Base-by-base conservation (phyloP, 2,113 vertebrate species). In the Aptenodytes forsteri region DNA sequence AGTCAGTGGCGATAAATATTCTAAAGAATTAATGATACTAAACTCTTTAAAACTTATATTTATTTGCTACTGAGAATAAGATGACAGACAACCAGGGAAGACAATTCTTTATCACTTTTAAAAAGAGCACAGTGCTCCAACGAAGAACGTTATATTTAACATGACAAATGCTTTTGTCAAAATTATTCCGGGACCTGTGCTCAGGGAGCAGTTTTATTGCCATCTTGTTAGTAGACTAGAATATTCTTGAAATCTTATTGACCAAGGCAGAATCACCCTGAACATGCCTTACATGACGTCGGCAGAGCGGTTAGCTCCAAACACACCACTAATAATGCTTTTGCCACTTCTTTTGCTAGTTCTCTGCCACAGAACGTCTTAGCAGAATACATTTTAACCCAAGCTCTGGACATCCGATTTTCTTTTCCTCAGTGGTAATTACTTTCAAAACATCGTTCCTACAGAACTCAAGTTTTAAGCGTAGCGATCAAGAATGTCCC, bases 361-460 rank as follows among this genome's bases (percentile, higher is more conserved):
- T 80, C n/a, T 49, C 46, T 23, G 46, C 55, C 0, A 0, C 40
- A 23, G 58, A 83, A 38, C 1, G 0, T 9, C 30, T 27, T 34
- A 14, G 34, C 27, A 61, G 50, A 80, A 62, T 1, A 18, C 11
- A 22, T 14, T 70, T 77, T 42, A 72, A 36, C 36, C 36, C 49
- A 58, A 84, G 38, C 73, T 42, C 61, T 34, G 38, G 58, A 11
- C 13, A 17, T 5, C 36, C 25, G 44, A 34, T 56, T 56, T 86
- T 21, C 40, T 79, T 69, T 67, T 70, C 49, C 50, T 73, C 27
- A 6, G 13, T 3, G 22, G 13, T 11, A 75, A 83, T 6, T 59
- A 4, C 3, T 44, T 42, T 47, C 52, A 42, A 66, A 78, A 11
- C 15, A 79, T 9, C 2, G 6, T 19, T 87, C 72, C 36, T 40